Evolutionary conservation across 1,140 invertebrate species (phyloP).

Genomic region (Muscidifurax raptorellus): DNA sequence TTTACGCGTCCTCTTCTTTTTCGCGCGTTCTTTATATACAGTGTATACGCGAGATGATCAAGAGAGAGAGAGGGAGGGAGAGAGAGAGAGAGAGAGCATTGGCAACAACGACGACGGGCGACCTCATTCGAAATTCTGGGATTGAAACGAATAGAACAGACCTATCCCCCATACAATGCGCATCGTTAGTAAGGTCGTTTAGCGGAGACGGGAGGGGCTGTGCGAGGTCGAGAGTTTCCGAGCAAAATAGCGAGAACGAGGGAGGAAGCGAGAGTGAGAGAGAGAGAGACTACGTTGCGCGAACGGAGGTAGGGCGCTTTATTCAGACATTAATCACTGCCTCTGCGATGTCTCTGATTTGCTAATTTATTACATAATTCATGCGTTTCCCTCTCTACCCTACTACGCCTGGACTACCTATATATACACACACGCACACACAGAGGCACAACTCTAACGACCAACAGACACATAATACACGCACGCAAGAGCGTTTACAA

Average conservation of each 20-base stretch:
- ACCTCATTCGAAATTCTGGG: conserved; percentile 51
- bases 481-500: neutral
- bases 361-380: conserved; percentile 66
- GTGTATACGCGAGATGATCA: neutral
- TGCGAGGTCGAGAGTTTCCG: conserved; percentile 34
- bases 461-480: neutral
- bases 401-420: neutral
- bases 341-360: conserved; percentile 55
- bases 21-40: conserved; percentile 19
- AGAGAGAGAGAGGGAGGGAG: neutral
- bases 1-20: conserved; percentile 24
- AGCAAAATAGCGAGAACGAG: conserved; percentile 41
- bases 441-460: neutral
- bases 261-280: conserved; percentile 22
- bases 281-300: conserved; percentile 14
- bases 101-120: conserved; percentile 22
- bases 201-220: conserved; percentile 1
- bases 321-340: conserved; percentile 58
- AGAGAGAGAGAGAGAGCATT: neutral
- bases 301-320: conserved; percentile 34
- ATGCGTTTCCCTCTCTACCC: conserved; percentile 52
- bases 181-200: conserved; percentile 55
- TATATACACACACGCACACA: neutral
- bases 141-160: conserved; percentile 48
- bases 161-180: conserved; percentile 47